Evolutionary conservation across 2,888 invertebrate species (phyloP), one percentile per base, ranked within the genome.

Genomic region (Cantharis flavilabris): DNA sequence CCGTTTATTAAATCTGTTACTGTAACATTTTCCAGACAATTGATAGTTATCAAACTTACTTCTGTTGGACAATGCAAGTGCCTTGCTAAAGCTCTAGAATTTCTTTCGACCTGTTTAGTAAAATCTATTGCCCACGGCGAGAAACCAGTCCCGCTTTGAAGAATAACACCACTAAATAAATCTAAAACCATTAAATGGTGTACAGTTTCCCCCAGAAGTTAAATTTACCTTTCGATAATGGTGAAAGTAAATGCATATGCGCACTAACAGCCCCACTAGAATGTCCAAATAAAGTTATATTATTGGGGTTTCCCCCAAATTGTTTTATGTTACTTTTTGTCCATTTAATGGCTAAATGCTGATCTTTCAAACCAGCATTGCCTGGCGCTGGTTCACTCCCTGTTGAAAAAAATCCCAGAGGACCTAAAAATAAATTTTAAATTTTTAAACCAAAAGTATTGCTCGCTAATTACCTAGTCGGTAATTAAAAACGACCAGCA

Each of bases 21-120:
- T 23, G 91, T 90, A 81, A 92, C 91, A 62, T 87, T 88, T 16
- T 92, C 90, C 16, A 95, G 88, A 85, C 95, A 95, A 0, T 89
- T 86, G 0, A 95, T 81, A 86, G 93, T 90, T 13, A 88, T 85
- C 10, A 87, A 77, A 84, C 88, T 89, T 18, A 85, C 82, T 1
- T 87, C 85, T 0, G 91, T 91, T 0, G 92, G 90, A 80, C 95
- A 95, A 28, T 90, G 88, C 11, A 95, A 86, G 75, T 91, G 87
- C 82, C 67, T 20, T 28, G 72, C 72, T 33, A 73, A 33, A 67
- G 90, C 91, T 73, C 88, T 89, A 0, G 94, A 92, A 73, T 93
- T 91, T 63, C 88, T 87, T 7, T 90, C 87, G 0, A 92, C 91
- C 76, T 92, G 90, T 10, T 92, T 92, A 3, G 91, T 90, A 70